Conservation (phyloP, 2,113 vertebrate genomes). For the Apteryx owenii region DNA sequence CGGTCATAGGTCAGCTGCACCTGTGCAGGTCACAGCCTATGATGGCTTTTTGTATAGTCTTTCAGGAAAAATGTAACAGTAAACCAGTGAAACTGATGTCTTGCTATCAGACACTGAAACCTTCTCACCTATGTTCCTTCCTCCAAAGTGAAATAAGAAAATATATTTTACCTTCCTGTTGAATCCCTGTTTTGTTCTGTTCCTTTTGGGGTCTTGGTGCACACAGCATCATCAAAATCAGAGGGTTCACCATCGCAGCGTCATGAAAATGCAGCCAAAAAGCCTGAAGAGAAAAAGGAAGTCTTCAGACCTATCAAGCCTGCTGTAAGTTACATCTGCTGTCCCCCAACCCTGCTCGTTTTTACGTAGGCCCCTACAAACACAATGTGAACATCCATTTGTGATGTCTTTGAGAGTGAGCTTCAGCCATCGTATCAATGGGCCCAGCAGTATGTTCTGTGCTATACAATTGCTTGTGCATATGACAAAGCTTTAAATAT, state of each 20-base stretch:
- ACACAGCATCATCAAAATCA: constrained; percentile 92
- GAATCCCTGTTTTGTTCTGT: neutral
- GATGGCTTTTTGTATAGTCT: neutral
- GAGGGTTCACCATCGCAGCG: constrained; percentile 92
- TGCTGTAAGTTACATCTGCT: constrained; percentile 83
- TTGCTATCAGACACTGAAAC: neutral
- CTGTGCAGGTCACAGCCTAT: neutral
- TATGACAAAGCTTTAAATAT: neutral
- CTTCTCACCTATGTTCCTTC: neutral
- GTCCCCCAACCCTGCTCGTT: neutral
- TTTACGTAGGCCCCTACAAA: neutral
- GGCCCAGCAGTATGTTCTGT: neutral
- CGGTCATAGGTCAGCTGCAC: neutral
- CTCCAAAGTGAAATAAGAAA: neutral
- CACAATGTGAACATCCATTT: neutral
- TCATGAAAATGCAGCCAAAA: constrained; percentile 88
- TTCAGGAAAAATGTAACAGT: neutral
- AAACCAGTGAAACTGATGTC: neutral
- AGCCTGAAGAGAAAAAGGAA: constrained; percentile 92
- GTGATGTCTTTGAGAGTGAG: neutral
- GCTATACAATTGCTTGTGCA: neutral
- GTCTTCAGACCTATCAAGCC: constrained; percentile 86
- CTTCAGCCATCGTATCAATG: neutral
- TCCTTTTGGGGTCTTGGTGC: constrained; percentile 21
- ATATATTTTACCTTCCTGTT: neutral